These are phyloP conservation scores for Synanceia verrucosa DNA, from an alignment of 2,797 vertebrate species.

Conservation along the genomic window DNA sequence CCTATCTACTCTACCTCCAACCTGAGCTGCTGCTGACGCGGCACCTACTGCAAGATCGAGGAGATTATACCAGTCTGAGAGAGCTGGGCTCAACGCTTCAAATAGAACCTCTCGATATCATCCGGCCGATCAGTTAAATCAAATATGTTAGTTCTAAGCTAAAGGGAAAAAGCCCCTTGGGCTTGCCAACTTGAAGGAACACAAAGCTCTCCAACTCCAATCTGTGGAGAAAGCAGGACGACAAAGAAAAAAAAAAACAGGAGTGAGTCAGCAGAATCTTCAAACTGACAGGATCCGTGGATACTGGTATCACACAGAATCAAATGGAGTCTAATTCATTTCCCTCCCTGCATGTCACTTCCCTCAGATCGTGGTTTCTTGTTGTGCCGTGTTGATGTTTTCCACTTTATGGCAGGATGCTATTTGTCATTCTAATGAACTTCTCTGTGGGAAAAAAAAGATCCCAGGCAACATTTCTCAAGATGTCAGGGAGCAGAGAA, in stretches of 20 bases:
- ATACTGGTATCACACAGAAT: constrained; percentile 80
- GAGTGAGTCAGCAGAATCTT: constrained; percentile 81
- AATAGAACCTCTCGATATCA: constrained; percentile 66
- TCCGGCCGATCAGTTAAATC: constrained; percentile 65
- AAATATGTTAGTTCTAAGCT: constrained; percentile 66
- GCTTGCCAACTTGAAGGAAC: constrained; percentile 51
- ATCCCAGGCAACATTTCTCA: constrained; percentile 84
- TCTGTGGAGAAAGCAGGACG: constrained; percentile 33
- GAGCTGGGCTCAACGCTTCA: constrained; percentile 65
- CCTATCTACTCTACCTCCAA: constrained; percentile 59
- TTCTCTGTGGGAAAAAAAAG: constrained; percentile 82
- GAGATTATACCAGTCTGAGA: constrained; percentile 65
- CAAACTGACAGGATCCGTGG: constrained; percentile 58
- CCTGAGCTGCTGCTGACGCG: constrained; percentile 71
- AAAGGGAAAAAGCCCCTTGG: constrained; percentile 47
- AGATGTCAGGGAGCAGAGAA: constrained; percentile 81
- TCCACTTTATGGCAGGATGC: constrained; percentile 82
- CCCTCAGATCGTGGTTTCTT: constrained; percentile 78
- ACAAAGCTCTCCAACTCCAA: constrained; percentile 50
- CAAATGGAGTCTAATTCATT: constrained; percentile 83
- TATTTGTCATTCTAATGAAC: constrained; percentile 88
- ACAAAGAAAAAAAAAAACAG: constrained; percentile 31
- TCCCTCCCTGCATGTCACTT: constrained; percentile 81
- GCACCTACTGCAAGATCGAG: constrained; percentile 66
- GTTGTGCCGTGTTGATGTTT: constrained; percentile 83